These are phyloP conservation scores for Aphelocoma californica DNA, from an alignment of 2,797 vertebrate genomes.

Conservation along the genomic window DNA sequence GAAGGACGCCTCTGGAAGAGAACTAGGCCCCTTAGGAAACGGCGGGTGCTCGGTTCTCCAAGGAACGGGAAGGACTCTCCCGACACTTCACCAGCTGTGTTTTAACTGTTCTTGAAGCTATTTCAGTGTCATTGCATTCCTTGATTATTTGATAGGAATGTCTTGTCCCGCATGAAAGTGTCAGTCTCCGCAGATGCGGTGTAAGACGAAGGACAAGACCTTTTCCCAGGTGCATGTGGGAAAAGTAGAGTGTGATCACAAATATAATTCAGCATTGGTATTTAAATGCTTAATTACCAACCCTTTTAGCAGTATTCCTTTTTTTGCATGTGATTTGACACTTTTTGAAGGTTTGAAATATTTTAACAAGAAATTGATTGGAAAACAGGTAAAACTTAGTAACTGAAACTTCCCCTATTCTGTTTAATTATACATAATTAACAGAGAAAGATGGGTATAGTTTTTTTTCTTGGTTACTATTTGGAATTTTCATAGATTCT, in stretches of 20 bases:
- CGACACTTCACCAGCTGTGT: fast-evolving
- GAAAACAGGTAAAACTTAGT: background rate
- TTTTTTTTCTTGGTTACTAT: background rate
- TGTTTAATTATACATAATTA: background rate
- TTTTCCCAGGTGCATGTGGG: background rate
- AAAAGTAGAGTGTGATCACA: background rate
- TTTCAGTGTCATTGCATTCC: background rate
- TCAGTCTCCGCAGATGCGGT: fast-evolving
- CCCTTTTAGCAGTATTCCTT: background rate
- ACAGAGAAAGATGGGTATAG: background rate
- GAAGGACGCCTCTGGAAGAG: background rate
- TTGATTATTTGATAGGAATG: background rate
- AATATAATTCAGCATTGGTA: background rate
- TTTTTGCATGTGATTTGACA: background rate
- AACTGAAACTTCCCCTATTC: background rate
- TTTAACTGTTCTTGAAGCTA: background rate
- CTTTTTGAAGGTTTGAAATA: background rate
- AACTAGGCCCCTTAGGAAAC: fast-evolving
- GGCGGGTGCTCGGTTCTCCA: too few species aligned
- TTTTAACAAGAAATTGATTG: background rate
- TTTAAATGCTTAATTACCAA: background rate
- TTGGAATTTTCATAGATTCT: background rate
- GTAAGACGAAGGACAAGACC: background rate
- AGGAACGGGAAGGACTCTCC: background rate
- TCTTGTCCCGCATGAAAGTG: background rate